phyloP scores from a whole-genome alignment of 2,113 vertebrate genomes.

The Gymnorhina tibicen region DNA sequence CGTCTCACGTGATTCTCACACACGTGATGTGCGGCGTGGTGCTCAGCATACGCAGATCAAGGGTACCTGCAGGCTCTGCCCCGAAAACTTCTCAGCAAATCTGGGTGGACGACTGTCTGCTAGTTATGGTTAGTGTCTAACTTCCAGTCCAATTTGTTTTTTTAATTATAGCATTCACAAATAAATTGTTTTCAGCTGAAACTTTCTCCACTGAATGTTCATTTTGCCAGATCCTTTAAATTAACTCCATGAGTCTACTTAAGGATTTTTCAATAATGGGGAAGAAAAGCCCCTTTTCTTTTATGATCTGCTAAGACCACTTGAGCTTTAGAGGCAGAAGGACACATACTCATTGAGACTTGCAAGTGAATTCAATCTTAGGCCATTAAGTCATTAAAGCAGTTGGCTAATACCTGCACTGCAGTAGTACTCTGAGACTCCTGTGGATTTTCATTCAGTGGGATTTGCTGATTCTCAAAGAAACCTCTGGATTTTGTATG shows the following conservation, averaged over 20 bases:
- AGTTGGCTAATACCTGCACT: not conserved
- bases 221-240: conserved; percentile 7
- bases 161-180: not conserved
- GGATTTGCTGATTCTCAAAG: not conserved
- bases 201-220: not conserved
- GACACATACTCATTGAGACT: not conserved
- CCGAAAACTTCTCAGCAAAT: not conserved
- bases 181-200: conserved; percentile 33
- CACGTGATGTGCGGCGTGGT: rapidly evolving
- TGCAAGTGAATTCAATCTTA: not conserved
- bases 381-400: not conserved
- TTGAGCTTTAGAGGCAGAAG: not conserved
- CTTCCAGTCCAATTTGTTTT: not conserved
- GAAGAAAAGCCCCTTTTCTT: not conserved
- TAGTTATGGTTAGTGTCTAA: not conserved
- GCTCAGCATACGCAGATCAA: not conserved
- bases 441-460: not conserved
- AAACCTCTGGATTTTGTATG: not conserved
- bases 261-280: not conserved
- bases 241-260: not conserved
- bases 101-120: not conserved
- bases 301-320: not conserved
- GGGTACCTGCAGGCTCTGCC: not conserved
- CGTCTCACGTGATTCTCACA: rapidly evolving
- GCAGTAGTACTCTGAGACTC: not conserved